Conservation (phyloP, 2,888 invertebrate species). For the Tetragonisca angustula region DNA sequence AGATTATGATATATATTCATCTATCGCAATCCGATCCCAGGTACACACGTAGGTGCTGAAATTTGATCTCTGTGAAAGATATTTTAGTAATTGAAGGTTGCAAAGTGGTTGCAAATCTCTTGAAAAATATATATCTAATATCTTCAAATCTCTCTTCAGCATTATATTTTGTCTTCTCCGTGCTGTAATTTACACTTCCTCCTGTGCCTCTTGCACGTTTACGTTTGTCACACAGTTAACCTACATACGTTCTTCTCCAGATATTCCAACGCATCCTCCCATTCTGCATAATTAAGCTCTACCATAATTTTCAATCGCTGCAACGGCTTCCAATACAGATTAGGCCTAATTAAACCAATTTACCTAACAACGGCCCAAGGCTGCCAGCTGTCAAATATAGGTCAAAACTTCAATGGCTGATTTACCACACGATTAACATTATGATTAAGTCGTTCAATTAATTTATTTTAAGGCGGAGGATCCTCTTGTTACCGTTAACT, state of each 20-base stretch:
- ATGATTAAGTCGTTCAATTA: not conserved
- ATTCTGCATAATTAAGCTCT: not conserved
- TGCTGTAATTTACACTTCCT: too few relatives aligned
- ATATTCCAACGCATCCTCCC: not conserved
- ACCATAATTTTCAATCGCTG: not conserved
- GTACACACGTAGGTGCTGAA: too few relatives aligned
- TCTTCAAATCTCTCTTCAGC: too few relatives aligned
- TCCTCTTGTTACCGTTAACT: slow-evolving; percentile 6
- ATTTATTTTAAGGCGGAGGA: slow-evolving; percentile 13
- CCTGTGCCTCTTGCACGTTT: too few relatives aligned
- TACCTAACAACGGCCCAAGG: not conserved
- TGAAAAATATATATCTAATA: too few relatives aligned
- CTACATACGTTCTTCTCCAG: too few relatives aligned
- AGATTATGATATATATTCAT: not conserved
- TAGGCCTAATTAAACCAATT: not conserved
- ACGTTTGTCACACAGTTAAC: too few relatives aligned
- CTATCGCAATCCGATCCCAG: not conserved
- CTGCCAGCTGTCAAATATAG: slow-evolving; percentile 3
- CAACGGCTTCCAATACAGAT: not conserved
- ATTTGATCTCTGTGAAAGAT: too few relatives aligned
- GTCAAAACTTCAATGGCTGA: slow-evolving; percentile 31
- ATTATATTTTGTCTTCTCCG: too few relatives aligned
- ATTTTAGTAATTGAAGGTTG: too few relatives aligned
- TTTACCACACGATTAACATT: slow-evolving; percentile 10
- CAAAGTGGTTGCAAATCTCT: too few relatives aligned